These are phyloP conservation scores for Eilema sororculum DNA, from an alignment of 2,888 invertebrate genomes.

Conservation along the genomic window DNA sequence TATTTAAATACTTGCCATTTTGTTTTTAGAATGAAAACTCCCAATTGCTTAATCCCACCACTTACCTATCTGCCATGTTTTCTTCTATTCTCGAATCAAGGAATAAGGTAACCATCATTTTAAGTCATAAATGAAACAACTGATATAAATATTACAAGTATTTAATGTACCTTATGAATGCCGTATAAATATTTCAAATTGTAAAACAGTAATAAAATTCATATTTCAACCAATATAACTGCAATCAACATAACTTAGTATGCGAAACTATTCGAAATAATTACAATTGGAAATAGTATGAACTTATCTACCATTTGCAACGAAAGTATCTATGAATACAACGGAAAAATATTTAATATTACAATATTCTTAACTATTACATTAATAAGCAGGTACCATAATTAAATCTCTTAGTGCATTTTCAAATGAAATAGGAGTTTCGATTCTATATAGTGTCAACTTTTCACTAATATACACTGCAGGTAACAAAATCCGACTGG, in stretches of 20 bases:
- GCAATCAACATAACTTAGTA: constrained; percentile 77
- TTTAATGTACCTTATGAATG: constrained; percentile 86
- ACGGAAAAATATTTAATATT: constrained; percentile 58
- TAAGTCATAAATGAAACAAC: constrained; percentile 70
- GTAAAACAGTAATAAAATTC: constrained; percentile 88
- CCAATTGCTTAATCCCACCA: not conserved
- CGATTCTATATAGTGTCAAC: constrained; percentile 34
- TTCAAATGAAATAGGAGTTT: constrained; percentile 42
- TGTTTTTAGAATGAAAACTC: not conserved
- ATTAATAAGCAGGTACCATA: constrained; percentile 80
- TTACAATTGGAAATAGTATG: constrained; percentile 58
- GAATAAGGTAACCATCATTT: not conserved
- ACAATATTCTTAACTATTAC: constrained; percentile 63
- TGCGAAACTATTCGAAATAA: constrained; percentile 75
- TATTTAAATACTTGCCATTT: not conserved
- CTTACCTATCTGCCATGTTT: not conserved
- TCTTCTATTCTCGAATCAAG: not conserved
- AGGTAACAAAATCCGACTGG: constrained; percentile 52
- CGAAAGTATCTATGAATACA: constrained; percentile 51
- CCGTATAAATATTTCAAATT: constrained; percentile 88
- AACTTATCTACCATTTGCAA: constrained; percentile 57
- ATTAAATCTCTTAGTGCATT: constrained; percentile 69
- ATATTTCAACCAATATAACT: constrained; percentile 83
- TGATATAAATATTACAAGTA: constrained; percentile 82
- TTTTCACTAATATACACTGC: constrained; percentile 39